Evolutionary conservation across 2,113 vertebrate species (phyloP).

Genomic region (Leucosticte australis): DNA sequence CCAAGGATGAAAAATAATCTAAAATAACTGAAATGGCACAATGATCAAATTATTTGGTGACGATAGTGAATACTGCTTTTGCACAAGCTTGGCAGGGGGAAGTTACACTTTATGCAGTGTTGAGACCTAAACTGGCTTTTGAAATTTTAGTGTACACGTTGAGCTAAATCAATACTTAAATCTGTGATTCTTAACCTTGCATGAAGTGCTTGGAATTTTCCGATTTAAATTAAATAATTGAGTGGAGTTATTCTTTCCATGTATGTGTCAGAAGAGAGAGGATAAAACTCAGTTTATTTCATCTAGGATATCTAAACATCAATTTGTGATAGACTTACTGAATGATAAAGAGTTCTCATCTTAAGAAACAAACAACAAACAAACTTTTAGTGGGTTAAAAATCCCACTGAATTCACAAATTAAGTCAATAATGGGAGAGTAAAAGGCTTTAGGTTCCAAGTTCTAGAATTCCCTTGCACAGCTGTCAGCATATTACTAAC

Average conservation of each 20-base stretch:
- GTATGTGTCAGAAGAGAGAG: background rate
- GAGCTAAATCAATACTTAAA: background rate
- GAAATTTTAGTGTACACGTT: background rate
- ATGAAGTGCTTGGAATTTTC: background rate
- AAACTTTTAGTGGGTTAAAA: background rate
- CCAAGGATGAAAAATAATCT: background rate
- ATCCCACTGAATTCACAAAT: background rate
- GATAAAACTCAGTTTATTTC: background rate
- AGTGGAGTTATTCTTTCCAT: background rate
- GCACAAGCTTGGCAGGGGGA: background rate
- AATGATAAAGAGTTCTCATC: background rate
- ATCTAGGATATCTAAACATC: background rate
- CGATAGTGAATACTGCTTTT: background rate
- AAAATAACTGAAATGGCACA: background rate
- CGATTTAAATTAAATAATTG: background rate
- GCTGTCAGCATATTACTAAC: background rate
- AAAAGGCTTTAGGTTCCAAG: background rate
- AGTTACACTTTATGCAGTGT: background rate
- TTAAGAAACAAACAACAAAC: background rate
- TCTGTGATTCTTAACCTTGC: background rate
- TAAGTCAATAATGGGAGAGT: background rate
- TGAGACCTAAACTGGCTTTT: background rate
- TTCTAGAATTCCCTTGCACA: background rate
- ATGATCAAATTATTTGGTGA: background rate
- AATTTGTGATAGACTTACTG: background rate